Evolutionary conservation across 2,113 vertebrate genomes (phyloP).

Genomic region (Eptesicus fuscus): DNA sequence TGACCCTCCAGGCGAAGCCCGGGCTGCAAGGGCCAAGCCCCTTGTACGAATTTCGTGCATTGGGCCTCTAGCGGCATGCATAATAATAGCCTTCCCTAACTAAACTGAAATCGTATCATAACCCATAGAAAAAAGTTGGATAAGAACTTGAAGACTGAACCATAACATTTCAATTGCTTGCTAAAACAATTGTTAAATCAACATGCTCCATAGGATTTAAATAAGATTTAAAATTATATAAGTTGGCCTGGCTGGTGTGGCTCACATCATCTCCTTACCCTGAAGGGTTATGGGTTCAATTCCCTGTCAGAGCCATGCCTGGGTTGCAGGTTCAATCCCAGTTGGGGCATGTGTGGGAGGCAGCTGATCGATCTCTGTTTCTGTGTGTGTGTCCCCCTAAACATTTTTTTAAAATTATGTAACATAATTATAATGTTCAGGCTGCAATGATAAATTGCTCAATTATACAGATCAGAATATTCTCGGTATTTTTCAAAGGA

Average conservation of each 20-base stretch:
- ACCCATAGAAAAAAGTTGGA: neutral
- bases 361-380: neutral
- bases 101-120: neutral
- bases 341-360: neutral
- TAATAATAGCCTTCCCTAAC: neutral
- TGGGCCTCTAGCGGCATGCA: too few species aligned
- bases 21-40: too few species aligned
- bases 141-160: neutral
- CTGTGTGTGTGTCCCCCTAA: neutral
- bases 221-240: neutral
- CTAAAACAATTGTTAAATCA: conserved; percentile 12
- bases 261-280: neutral
- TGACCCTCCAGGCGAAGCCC: too few species aligned
- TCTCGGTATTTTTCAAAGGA: neutral
- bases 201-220: neutral
- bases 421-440: neutral
- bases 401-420: neutral
- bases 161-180: neutral
- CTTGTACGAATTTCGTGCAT: too few species aligned
- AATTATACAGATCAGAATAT: neutral
- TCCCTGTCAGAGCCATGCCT: neutral
- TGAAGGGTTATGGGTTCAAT: neutral
- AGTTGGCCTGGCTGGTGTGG: neutral
- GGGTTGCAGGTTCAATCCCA: neutral
- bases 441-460: neutral